These are phyloP conservation scores for Leptinotarsa lineolata DNA, from an alignment of 1,140 invertebrate genomes.

Conservation along the genomic window DNA sequence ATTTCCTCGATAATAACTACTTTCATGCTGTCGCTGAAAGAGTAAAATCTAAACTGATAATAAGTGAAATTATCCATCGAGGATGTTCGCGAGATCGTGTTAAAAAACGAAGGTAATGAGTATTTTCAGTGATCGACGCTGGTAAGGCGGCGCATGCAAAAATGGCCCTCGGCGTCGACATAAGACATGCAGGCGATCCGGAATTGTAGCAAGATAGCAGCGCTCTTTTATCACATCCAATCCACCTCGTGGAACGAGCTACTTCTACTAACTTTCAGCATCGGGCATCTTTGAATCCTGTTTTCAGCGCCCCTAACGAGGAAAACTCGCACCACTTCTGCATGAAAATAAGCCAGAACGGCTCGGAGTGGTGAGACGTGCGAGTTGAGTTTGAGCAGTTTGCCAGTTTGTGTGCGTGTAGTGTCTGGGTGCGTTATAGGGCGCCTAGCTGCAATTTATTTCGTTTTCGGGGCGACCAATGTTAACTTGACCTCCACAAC, in stretches of 20 bases:
- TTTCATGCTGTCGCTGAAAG: no score
- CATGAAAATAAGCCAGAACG: conserved; percentile 33
- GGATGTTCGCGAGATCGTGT: background rate
- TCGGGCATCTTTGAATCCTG: background rate
- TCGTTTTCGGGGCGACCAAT: conserved; percentile 43
- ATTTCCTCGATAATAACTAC: background rate
- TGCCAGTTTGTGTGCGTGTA: conserved; percentile 45
- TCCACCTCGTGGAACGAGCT: conserved; percentile 4
- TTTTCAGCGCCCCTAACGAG: conserved; percentile 8
- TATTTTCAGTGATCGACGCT: background rate
- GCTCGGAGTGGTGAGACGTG: conserved; percentile 41
- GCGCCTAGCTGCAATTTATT: conserved; percentile 42
- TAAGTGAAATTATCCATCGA: background rate
- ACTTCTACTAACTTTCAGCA: background rate
- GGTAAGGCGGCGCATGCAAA: background rate
- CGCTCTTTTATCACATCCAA: background rate
- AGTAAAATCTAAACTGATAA: background rate
- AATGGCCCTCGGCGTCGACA: background rate
- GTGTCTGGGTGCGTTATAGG: conserved; percentile 47
- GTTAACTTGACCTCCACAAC: conserved; percentile 49
- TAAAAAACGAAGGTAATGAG: no score
- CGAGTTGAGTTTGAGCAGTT: conserved; percentile 32
- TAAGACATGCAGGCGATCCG: background rate
- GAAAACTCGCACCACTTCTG: conserved; percentile 8
- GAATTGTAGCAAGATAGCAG: background rate